phyloP scores from a whole-genome alignment of 2,888 invertebrate genomes.

The Lepidonotus clava region DNA sequence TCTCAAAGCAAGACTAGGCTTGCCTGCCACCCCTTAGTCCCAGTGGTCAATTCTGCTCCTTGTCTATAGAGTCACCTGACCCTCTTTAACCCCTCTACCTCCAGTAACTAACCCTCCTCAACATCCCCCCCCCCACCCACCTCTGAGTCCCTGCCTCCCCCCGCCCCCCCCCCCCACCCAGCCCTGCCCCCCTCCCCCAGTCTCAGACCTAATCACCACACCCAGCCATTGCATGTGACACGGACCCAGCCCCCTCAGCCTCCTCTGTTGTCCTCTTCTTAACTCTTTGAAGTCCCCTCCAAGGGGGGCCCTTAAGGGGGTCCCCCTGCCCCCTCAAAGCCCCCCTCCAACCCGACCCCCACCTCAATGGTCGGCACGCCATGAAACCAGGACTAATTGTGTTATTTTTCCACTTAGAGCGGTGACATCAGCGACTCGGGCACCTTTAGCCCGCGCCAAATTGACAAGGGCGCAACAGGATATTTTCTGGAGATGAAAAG shows the following conservation, averaged over 20 bases:
- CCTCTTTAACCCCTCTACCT: background rate
- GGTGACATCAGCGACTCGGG: background rate
- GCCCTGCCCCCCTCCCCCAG: background rate
- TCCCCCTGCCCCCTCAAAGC: too few species aligned
- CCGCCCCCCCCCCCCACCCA: background rate
- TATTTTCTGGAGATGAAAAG: conserved; percentile 1
- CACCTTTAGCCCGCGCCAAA: background rate
- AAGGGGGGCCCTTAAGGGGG: too few species aligned
- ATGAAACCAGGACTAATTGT: conserved; percentile 25
- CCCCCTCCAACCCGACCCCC: background rate
- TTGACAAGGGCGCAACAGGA: conserved; percentile 10
- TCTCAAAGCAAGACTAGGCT: too few species aligned
- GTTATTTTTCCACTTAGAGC: conserved; percentile 24
- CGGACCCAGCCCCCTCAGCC: too few species aligned
- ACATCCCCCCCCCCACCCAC: background rate
- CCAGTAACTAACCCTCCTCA: background rate
- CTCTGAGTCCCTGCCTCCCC: background rate
- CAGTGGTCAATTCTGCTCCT: too few species aligned
- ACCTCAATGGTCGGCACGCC: too few species aligned
- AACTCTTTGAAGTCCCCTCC: background rate
- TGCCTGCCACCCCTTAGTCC: too few species aligned
- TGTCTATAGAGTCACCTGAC: too few species aligned
- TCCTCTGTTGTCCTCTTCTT: background rate
- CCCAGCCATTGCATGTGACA: conserved; percentile 5
- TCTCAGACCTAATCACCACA: background rate